Conservation (phyloP, 1,140 invertebrate species). For the Drosophila albomicans region DNA sequence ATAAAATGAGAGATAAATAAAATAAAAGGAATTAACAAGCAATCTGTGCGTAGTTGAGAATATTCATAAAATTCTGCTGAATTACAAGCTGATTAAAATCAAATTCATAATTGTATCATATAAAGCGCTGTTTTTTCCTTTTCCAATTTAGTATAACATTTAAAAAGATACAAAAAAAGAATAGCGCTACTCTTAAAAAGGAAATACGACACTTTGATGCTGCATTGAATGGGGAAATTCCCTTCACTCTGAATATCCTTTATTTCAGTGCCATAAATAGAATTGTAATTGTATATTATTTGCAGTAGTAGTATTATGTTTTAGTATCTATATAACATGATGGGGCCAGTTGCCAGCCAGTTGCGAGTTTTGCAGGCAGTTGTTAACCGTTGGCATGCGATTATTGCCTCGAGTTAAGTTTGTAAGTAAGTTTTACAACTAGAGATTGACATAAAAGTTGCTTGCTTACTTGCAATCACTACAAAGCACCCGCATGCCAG, state of each 20-base stretch:
- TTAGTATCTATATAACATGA: neutral
- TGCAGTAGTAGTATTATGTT: neutral
- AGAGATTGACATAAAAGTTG: conserved; percentile 58
- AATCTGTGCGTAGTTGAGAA: too few relatives aligned
- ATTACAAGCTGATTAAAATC: too few relatives aligned
- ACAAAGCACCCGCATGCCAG: conserved; percentile 22
- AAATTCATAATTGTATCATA: too few relatives aligned
- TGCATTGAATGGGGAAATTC: neutral
- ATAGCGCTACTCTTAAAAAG: neutral
- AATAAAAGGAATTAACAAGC: too few relatives aligned
- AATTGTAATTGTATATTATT: neutral
- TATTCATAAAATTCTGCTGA: too few relatives aligned
- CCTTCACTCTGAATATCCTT: neutral
- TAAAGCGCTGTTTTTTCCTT: too few relatives aligned
- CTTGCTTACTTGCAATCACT: conserved; percentile 47
- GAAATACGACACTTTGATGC: neutral
- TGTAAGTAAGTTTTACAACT: conserved; percentile 54
- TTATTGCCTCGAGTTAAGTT: conserved; percentile 48
- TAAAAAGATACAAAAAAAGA: too few relatives aligned
- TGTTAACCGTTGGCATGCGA: conserved; percentile 48
- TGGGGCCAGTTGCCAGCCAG: conserved; percentile 8
- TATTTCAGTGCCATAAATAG: neutral
- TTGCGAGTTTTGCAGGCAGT: conserved; percentile 21
- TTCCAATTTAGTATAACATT: too few relatives aligned
- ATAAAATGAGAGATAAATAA: too few relatives aligned